Conservation (phyloP, 2,888 invertebrate species). For the Pristionchus entomophagus region DNA sequence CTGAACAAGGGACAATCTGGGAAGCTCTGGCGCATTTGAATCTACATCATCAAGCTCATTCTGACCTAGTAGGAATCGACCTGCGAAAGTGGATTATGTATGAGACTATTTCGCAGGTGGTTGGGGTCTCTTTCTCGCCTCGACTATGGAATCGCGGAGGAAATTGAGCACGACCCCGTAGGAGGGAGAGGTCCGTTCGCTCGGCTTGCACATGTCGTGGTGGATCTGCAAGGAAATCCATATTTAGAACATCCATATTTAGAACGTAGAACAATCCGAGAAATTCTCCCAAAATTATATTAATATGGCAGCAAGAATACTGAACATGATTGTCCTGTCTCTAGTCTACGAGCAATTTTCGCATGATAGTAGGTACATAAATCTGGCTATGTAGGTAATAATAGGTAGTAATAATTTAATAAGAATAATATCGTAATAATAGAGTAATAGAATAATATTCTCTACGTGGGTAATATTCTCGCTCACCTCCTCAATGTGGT, state of each 20-base stretch:
- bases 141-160: constrained; percentile 59
- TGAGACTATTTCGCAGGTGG: not conserved
- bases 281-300: no score
- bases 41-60: not conserved
- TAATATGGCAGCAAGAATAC: no score
- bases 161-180: constrained; percentile 71
- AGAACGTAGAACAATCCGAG: no score
- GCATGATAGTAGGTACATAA: no score
- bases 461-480: not conserved
- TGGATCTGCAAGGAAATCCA: constrained; percentile 57
- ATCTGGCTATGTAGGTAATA: no score
- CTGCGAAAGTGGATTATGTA: not conserved
- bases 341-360: not conserved
- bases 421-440: not conserved
- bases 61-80: not conserved
- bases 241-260: constrained; percentile 48
- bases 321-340: no score
- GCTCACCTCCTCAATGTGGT: constrained; percentile 62
- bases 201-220: constrained; percentile 71
- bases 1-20: not conserved
- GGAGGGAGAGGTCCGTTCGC: constrained; percentile 59
- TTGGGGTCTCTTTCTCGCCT: constrained; percentile 37
- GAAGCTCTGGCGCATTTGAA: not conserved
- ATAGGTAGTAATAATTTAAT: not conserved
- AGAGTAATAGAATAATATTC: not conserved